These are phyloP conservation scores for Coendou prehensilis DNA, from an alignment of 2,797 vertebrate genomes.

Conservation along the genomic window DNA sequence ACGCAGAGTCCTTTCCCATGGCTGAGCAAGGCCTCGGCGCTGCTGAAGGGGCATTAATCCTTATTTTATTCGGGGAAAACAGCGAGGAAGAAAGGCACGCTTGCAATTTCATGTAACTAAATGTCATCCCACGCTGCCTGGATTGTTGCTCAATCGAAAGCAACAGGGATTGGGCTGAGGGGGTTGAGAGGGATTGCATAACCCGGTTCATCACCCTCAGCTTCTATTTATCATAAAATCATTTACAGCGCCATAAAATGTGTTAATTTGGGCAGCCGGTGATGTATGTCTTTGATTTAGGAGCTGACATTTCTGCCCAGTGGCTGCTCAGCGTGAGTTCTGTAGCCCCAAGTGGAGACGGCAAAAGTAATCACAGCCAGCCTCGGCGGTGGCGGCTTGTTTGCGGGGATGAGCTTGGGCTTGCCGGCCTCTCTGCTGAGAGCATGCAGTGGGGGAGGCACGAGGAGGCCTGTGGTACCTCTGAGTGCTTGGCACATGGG, in stretches of 20 bases:
- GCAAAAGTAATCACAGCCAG: not conserved
- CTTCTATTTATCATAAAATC: slow-evolving; percentile 78
- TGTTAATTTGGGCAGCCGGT: slow-evolving; percentile 75
- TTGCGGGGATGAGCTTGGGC: rapidly evolving
- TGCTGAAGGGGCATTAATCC: slow-evolving; percentile 36
- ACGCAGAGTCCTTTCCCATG: rapidly evolving
- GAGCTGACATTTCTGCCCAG: slow-evolving; percentile 82
- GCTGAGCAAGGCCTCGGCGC: not conserved
- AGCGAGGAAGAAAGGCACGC: not conserved
- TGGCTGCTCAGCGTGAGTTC: slow-evolving; percentile 64
- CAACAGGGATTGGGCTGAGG: not conserved
- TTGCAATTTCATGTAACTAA: slow-evolving; percentile 73
- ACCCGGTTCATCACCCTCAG: slow-evolving; percentile 58
- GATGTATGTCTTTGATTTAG: slow-evolving; percentile 84
- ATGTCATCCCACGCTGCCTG: slow-evolving; percentile 73
- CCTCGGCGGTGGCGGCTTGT: rapidly evolving
- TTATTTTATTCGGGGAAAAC: not conserved
- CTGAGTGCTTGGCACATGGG: rapidly evolving
- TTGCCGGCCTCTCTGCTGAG: not conserved
- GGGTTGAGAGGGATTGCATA: not conserved
- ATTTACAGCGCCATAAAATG: slow-evolving; percentile 69
- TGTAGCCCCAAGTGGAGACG: not conserved
- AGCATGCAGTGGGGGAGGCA: rapidly evolving
- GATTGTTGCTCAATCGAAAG: slow-evolving; percentile 65
- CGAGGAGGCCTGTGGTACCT: not conserved